Evolutionary conservation across 2,888 invertebrate species (phyloP).

Genomic region (Seira sanloemensis): DNA sequence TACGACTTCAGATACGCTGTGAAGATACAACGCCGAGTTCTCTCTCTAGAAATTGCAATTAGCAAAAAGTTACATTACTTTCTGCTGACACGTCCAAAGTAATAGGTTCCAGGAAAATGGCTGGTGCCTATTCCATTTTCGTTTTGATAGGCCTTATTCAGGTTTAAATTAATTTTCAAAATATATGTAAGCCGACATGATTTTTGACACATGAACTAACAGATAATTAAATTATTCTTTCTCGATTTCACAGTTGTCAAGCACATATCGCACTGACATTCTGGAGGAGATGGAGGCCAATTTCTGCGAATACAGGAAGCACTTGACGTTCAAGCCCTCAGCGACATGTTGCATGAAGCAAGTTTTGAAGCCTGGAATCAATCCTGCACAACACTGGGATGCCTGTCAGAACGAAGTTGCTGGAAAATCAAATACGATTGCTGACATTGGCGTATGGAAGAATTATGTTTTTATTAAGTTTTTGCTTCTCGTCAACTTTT

Average conservation of each 20-base stretch:
- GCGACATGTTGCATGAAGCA: conserved; percentile 52
- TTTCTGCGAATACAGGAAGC: conserved; percentile 44
- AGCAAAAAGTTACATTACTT: too few relatives aligned
- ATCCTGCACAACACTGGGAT: conserved; percentile 22
- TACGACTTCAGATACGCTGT: too few relatives aligned
- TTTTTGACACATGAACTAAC: background rate
- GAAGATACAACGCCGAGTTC: too few relatives aligned
- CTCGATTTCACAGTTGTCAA: background rate
- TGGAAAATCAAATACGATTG: background rate
- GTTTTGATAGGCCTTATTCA: background rate
- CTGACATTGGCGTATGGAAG: background rate
- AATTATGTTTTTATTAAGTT: background rate
- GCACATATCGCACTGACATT: conserved; percentile 30
- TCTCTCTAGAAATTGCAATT: too few relatives aligned
- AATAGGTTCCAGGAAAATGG: too few relatives aligned
- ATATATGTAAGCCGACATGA: background rate
- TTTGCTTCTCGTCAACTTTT: background rate
- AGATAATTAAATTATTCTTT: too few relatives aligned
- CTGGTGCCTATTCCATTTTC: background rate
- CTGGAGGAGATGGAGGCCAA: background rate
- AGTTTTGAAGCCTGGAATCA: conserved; percentile 51
- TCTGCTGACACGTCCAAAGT: too few relatives aligned
- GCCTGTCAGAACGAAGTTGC: background rate
- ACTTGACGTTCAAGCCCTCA: conserved; percentile 54
- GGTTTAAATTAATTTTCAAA: background rate